Base-by-base conservation (phyloP, 23 tunicate genomes). In the Trididemnum miniatum region DNA sequence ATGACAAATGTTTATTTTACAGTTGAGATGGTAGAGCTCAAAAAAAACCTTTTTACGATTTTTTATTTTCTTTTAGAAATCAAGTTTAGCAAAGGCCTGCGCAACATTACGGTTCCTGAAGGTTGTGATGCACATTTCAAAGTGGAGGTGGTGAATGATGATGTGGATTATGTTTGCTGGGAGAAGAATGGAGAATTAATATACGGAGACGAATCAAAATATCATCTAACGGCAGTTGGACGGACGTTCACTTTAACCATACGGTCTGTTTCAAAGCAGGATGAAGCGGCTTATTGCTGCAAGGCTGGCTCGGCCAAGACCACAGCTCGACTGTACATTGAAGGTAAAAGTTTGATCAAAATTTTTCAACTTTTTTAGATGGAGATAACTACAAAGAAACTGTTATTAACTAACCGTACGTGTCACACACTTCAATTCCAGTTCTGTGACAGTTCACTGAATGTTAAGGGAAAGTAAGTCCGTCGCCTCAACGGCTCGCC, bases 221-320 rank as follows among this genome's bases (percentile, higher is more conserved):
- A 84, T 51, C 59, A 30, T 0, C 65, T 85, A 34, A 65, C 32
- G 59, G 32, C 76, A 22, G 54, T 63, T 31, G 84, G 81, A 32
- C 60, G 40, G 1, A 35, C 2, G 9, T 71, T 38, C 36, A 75
- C 84, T 18, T 86, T 93, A 36, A 72, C 76, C 12, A 81, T 93
- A 25, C 80, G 44, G 1, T 31, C 85, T 20, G 89, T 81, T 44
- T 65, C 67, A 26, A 91, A 88, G 22, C 24, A 74, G 3, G 98
- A 93, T 35, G 98, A 83, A 50, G 89, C 89, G 29, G 89, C 83
- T 36, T 93, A 93, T 89, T 80, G 89, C 72, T 93, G 92, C 29
- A 51, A 80, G 9, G 89, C 87, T 31, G 98, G 98, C 57, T 93
- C 98, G 35, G 88, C 98, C 22, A 82, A 84, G 52, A 89, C 98